A percentile compares a stretch with the other conserved stretches of the same genome.
phyloP scores from a whole-genome alignment of 2,888 invertebrate genomes.

The Himalopsyche kuldschensis region DNA sequence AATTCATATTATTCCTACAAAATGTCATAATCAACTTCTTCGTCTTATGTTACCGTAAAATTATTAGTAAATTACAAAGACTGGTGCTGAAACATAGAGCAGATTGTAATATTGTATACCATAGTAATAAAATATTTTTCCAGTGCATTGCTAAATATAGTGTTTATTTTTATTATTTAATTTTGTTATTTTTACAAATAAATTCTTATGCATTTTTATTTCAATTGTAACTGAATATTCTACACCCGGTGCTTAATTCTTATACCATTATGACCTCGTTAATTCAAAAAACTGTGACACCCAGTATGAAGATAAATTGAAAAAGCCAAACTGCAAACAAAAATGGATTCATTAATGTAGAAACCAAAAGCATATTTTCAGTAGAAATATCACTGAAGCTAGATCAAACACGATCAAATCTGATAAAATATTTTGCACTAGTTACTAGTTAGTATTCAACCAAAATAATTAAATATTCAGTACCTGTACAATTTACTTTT shows the following conservation, averaged over 20 bases:
- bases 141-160: neutral
- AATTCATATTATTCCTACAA: neutral
- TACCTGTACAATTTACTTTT: neutral
- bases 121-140: neutral
- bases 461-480: too few species aligned
- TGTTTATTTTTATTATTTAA: conserved; percentile 25
- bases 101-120: neutral
- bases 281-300: too few species aligned
- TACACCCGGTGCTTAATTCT: conserved; percentile 29
- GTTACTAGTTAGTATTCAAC: too few species aligned
- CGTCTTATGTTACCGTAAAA: neutral
- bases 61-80: neutral
- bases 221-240: conserved; percentile 2
- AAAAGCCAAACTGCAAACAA: too few species aligned
- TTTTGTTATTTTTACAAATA: conserved; percentile 13
- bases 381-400: too few species aligned
- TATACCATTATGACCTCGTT: too few species aligned
- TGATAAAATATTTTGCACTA: too few species aligned
- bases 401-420: too few species aligned
- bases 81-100: neutral
- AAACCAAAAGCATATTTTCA: too few species aligned
- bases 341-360: too few species aligned
- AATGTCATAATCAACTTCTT: neutral
- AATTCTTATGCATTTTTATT: conserved; percentile 4
- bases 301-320: too few species aligned